These are phyloP conservation scores for Theretra japonica DNA, from an alignment of 2,888 invertebrate species.

Conservation along the genomic window DNA sequence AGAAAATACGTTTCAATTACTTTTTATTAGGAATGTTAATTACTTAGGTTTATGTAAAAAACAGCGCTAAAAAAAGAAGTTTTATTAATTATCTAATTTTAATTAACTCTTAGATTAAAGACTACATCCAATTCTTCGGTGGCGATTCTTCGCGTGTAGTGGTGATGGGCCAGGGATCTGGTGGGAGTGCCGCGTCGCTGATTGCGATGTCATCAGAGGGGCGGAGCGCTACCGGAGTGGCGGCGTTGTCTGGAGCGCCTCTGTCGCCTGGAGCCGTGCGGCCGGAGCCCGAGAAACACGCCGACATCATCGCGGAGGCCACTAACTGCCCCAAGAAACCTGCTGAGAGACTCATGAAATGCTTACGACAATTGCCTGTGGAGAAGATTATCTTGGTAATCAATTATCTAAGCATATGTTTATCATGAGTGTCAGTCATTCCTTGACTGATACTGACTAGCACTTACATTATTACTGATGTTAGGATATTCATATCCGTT, in stretches of 20 bases:
- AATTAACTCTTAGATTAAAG: constrained; percentile 67
- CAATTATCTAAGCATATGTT: too few relatives aligned
- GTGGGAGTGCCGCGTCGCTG: constrained; percentile 89
- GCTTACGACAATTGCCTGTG: constrained; percentile 84
- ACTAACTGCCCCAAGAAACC: constrained; percentile 86
- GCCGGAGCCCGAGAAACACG: constrained; percentile 85
- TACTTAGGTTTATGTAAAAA: not conserved
- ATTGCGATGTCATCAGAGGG: constrained; percentile 87
- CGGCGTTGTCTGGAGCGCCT: constrained; percentile 91
- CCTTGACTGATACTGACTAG: too few relatives aligned
- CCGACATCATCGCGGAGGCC: constrained; percentile 85
- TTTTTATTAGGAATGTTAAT: too few relatives aligned
- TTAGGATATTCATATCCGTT: too few relatives aligned
- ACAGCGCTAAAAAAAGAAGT: too few relatives aligned
- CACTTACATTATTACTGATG: too few relatives aligned
- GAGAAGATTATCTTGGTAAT: constrained; percentile 71
- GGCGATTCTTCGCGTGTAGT: constrained; percentile 90
- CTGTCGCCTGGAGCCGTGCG: constrained; percentile 89
- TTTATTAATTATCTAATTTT: too few relatives aligned
- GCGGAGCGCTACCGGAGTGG: constrained; percentile 86
- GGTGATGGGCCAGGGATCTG: constrained; percentile 91
- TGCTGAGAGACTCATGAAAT: constrained; percentile 86
- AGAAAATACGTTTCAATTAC: too few relatives aligned
- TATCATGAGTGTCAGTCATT: too few relatives aligned
- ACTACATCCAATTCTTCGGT: constrained; percentile 91